Evolutionary conservation across 1,140 invertebrate genomes (phyloP), one percentile per base, ranked within the genome.

Genomic region (Philopotamus ludificatus): DNA sequence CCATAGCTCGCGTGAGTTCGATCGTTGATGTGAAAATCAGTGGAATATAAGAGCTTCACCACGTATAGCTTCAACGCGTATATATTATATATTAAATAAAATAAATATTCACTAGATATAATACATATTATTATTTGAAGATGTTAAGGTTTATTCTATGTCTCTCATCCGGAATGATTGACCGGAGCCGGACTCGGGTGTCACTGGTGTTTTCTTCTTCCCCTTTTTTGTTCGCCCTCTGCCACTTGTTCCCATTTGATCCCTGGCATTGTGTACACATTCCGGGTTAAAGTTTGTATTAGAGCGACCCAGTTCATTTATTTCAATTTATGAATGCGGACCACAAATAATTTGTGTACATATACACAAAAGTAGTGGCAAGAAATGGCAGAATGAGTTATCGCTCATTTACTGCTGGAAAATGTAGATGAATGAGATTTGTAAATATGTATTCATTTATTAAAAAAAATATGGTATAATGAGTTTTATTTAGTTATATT

Each of bases 181-280:
- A 63, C 61, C 55, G 44, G 44, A 63, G 59, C 61, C 39, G 61
- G 61, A 63, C 61, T 25, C 50, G 55, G 49, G 53, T 63, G 61
- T 63, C 61, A 63, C 61, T 26, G 55, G 53, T 54, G 51, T 22
- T 53, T 34, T 7, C 57, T 16, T 50, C 10, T 45, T 54, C 7
- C 23, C 15, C 22, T 25, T 50, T 45, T 47, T 25, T 60, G 4
- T 47, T 4, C 1, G n/a, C 15, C 12, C 22, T 25, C 18, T 22
- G 18, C 10, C 23, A 9, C n/a, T 3, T 7, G 15, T 44, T 59
- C 15, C 45, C 12, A 18, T 59, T 34, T 18, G 4, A 44, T 44
- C 21, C 21, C 25, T 25, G 7, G 26, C 34, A 16, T 2, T 26
- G 15, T 45, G 23, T 25, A 22, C n/a, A n/a, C n/a, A n/a, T n/a